phyloP scores from a whole-genome alignment of 2,888 invertebrate genomes.

The Dicranocentrus wangi region DNA sequence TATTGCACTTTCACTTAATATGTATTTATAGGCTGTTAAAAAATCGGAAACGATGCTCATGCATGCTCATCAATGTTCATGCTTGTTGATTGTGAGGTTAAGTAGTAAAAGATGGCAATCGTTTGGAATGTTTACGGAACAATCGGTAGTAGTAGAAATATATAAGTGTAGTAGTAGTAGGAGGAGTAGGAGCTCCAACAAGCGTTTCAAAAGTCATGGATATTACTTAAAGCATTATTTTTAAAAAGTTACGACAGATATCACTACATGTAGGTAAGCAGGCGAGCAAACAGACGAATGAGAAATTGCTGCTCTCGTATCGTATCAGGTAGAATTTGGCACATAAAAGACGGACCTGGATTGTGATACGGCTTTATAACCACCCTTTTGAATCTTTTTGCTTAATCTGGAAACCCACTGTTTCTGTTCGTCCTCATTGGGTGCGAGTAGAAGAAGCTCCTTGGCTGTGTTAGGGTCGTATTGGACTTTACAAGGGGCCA shows the following conservation, averaged over 20 bases:
- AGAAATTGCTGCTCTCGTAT: constrained; percentile 4
- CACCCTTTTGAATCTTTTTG: constrained; percentile 93
- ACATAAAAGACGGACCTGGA: constrained; percentile 72
- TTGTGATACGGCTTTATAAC: constrained; percentile 83
- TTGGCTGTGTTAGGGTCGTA: constrained; percentile 95
- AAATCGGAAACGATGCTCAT: no score
- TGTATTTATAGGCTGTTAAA: no score
- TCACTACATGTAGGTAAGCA: constrained; percentile 17
- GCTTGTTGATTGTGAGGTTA: no score
- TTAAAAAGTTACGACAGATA: constrained; percentile 13
- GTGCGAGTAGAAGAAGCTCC: constrained; percentile 92
- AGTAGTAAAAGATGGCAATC: not conserved
- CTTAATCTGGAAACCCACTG: constrained; percentile 93
- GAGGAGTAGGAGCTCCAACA: not conserved
- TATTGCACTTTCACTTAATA: no score
- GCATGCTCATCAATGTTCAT: no score
- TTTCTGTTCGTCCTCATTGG: constrained; percentile 89
- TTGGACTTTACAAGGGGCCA: constrained; percentile 95
- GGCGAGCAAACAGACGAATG: constrained; percentile 1
- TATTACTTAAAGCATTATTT: constrained; percentile 26
- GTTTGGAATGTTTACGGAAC: constrained; percentile 16
- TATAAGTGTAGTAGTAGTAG: not conserved
- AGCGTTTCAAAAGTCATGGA: constrained; percentile 16
- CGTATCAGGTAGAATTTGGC: constrained; percentile 62
- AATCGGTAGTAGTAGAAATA: not conserved